Evolutionary conservation across 2,797 vertebrate genomes (phyloP).

Genomic region (Coregonus suidteri): DNA sequence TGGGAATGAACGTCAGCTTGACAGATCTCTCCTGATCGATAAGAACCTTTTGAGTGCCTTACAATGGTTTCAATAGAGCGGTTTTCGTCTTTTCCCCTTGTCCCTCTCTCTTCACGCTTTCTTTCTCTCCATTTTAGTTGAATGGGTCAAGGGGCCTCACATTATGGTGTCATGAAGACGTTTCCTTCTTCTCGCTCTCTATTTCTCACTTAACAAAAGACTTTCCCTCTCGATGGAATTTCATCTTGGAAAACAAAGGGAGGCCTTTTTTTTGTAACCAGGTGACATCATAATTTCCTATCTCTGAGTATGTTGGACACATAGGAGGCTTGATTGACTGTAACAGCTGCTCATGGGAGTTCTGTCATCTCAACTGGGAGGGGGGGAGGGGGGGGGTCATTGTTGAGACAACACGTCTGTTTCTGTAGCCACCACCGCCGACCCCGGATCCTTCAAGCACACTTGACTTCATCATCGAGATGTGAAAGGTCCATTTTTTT

Average conservation of each 20-base stretch:
- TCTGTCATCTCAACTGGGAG: constrained; percentile 75
- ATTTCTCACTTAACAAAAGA: constrained; percentile 71
- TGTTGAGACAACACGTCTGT: constrained; percentile 83
- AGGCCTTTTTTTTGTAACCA: constrained; percentile 67
- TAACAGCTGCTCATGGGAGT: constrained; percentile 82
- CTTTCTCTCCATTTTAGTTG: constrained; percentile 64
- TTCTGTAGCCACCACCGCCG: constrained; percentile 88
- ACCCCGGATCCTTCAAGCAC: constrained; percentile 95
- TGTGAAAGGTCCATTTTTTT: constrained; percentile 83
- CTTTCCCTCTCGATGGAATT: constrained; percentile 80
- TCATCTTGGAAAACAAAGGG: constrained; percentile 80
- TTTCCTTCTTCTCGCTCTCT: constrained; percentile 75
- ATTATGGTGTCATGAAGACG: constrained; percentile 86
- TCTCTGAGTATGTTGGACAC: constrained; percentile 68
- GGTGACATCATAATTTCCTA: constrained; percentile 77
- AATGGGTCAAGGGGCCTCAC: constrained; percentile 78
- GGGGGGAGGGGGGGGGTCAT: constrained; percentile 59
- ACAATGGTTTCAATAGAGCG: constrained; percentile 86
- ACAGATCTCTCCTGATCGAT: constrained; percentile 98
- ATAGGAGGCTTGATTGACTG: constrained; percentile 81
- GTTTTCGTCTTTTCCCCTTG: constrained; percentile 21
- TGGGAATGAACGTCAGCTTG: constrained; percentile 99
- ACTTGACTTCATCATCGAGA: constrained; percentile 97
- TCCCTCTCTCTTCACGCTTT: constrained; percentile 35
- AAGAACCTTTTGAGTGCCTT: constrained; percentile 99